Evolutionary conservation across 2,888 invertebrate genomes (phyloP), one percentile per base, ranked within the genome.

Genomic region (Pasiphila rectangulata): DNA sequence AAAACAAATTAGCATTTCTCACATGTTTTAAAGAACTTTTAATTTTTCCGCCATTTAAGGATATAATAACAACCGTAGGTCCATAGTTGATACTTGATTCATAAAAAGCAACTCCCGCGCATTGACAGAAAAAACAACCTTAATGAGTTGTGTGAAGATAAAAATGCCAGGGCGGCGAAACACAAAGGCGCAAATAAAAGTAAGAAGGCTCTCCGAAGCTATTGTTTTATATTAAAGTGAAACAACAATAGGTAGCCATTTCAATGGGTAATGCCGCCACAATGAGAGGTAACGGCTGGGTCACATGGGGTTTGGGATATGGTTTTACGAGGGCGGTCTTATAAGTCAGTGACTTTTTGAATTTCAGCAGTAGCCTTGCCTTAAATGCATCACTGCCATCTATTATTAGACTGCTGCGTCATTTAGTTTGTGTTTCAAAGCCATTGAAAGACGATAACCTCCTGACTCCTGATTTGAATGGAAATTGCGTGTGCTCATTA

Each of bases 221-320:
- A 88, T 88, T 88, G 87, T 87, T 84, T 87, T 88, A 86, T 85
- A 86, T 82, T 80, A 81, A 86, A 81, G 71, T 83, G 87, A 85
- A 83, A 86, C 64, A 87, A 88, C 87, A 88, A 88, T 88, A 87
- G 87, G 87, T 86, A 86, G 87, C 79, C 69, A 66, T 75, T 86
- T 88, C 87, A 88, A 85, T 86, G 86, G 84, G 57, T 69, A 69
- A 72, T 70, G 86, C 87, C 87, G 85, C 80, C 85, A 86, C 86
- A 88, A 86, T 84, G 80, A 83, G 63, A 32, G 23, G 45, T 34
- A 52, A 51, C 32, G 61, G 40, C 20, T 4, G 65, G 75, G 1
- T 67, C 67, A 74, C 68, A 85, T 79, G 73, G 40, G 6, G 52
- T 9, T 48, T 27, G 25, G 10, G 42, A 27, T 20, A n/a, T 40